A percentile compares a stretch with the other conserved stretches of the same genome.
These are phyloP conservation scores for Agapetus fuscipes DNA, from an alignment of 2,888 invertebrate genomes.

Conservation along the genomic window DNA sequence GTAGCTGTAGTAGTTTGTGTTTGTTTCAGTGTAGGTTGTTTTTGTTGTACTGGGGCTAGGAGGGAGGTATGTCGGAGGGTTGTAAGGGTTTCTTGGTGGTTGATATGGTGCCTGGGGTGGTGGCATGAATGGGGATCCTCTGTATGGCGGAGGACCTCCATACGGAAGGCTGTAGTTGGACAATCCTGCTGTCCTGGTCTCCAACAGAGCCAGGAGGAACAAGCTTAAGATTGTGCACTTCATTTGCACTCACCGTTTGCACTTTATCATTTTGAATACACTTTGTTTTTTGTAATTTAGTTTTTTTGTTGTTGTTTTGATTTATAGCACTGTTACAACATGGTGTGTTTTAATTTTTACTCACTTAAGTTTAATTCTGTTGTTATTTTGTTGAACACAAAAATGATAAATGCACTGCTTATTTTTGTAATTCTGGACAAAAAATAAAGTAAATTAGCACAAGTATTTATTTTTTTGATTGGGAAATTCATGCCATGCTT, in stretches of 20 bases:
- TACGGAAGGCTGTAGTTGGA: conserved; percentile 36
- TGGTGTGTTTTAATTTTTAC: too few species aligned
- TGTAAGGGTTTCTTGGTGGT: conserved; percentile 14
- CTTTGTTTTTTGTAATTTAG: background rate
- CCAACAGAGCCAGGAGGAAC: conserved; percentile 20
- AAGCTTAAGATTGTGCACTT: conserved; percentile 3
- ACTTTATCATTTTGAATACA: conserved; percentile 18
- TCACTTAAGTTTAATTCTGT: too few species aligned
- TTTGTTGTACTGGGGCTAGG: conserved; percentile 7
- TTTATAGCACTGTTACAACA: too few species aligned
- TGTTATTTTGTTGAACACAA: too few species aligned
- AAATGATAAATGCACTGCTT: too few species aligned
- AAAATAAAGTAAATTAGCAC: too few species aligned
- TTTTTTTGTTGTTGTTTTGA: background rate
- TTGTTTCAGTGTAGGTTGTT: conserved; percentile 1
- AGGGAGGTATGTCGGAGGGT: conserved; percentile 18
- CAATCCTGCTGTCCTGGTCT: conserved; percentile 32
- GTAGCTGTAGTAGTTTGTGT: conserved; percentile 1
- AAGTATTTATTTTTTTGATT: too few species aligned
- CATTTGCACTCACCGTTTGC: conserved; percentile 14
- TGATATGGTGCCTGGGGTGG: conserved; percentile 19
- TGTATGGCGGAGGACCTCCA: conserved; percentile 31
- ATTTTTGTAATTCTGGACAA: too few species aligned
- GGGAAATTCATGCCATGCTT: too few species aligned
- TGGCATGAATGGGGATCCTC: conserved; percentile 24